These are phyloP conservation scores for Siniperca undulata DNA, from an alignment of 2,797 vertebrate species.

Conservation along the genomic window DNA sequence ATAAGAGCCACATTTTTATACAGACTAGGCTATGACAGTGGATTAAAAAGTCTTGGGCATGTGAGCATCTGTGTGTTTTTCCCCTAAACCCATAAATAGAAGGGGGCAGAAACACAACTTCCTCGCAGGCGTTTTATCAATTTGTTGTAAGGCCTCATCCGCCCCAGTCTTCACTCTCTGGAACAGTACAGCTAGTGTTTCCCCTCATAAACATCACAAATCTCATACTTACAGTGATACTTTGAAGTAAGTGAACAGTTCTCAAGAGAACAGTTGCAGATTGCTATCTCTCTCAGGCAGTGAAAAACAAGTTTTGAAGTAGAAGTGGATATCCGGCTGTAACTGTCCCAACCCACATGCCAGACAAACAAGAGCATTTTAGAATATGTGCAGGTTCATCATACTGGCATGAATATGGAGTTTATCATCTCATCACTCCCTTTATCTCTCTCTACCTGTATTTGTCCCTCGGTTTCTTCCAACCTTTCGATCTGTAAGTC, in stretches of 20 bases:
- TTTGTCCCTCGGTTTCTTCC: slow-evolving; percentile 1
- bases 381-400: slow-evolving; percentile 45
- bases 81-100: slow-evolving; percentile 19
- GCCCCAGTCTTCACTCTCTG: neutral
- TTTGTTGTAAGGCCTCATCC: slow-evolving; percentile 7
- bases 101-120: slow-evolving; percentile 21
- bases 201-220: slow-evolving; percentile 2
- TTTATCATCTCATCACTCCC: slow-evolving; percentile 21
- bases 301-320: slow-evolving; percentile 56
- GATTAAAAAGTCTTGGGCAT: neutral
- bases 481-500: slow-evolving; percentile 20
- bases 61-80: slow-evolving; percentile 13
- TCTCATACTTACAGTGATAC: slow-evolving; percentile 18
- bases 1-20: slow-evolving; percentile 8
- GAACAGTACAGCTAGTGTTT: slow-evolving; percentile 17
- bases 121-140: neutral
- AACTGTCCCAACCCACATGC: slow-evolving; percentile 46
- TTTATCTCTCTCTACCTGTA: slow-evolving; percentile 2
- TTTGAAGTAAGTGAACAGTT: slow-evolving; percentile 36
- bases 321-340: slow-evolving; percentile 44
- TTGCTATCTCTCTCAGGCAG: slow-evolving; percentile 43
- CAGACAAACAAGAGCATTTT: slow-evolving; percentile 30
- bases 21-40: neutral
- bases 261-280: slow-evolving; percentile 39
- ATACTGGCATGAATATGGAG: neutral